A percentile compares a stretch with the other conserved stretches of the same genome.
Conservation (phyloP, 2,888 invertebrate species). For the Eupithecia insigniata region DNA sequence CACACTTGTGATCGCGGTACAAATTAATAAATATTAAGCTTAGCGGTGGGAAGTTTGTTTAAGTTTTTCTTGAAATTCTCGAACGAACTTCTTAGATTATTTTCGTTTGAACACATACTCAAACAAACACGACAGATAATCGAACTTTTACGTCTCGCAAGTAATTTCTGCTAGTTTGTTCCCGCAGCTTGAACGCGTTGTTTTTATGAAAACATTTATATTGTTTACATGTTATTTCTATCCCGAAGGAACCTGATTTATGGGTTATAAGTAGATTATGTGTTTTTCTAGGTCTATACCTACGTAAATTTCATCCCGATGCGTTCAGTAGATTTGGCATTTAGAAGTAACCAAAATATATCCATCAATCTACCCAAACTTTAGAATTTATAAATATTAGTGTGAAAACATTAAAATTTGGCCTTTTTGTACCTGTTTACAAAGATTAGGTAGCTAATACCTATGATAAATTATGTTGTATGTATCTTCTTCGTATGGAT, state of each 20-base stretch:
- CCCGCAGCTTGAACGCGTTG: background rate
- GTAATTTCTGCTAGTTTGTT: background rate
- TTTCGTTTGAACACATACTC: background rate
- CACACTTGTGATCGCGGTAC: slow-evolving; percentile 25
- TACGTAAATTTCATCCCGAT: background rate
- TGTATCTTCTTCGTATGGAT: no score
- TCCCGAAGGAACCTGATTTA: background rate
- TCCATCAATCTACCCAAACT: no score
- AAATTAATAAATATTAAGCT: slow-evolving; percentile 36
- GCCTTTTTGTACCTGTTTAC: no score
- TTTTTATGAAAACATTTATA: background rate
- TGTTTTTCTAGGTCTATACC: background rate
- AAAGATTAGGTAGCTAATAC: no score
- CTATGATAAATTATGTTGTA: no score
- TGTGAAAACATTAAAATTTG: no score
- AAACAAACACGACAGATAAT: background rate
- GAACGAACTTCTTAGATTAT: slow-evolving; percentile 2
- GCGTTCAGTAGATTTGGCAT: background rate
- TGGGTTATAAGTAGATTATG: background rate
- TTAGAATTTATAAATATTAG: no score
- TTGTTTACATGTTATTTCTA: no score
- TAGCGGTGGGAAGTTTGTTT: slow-evolving; percentile 13
- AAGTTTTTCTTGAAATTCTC: slow-evolving; percentile 13
- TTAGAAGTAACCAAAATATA: background rate
- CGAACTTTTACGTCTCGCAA: background rate